Conservation (phyloP, 2,888 invertebrate genomes). For the Callyntrura guangdongensis region DNA sequence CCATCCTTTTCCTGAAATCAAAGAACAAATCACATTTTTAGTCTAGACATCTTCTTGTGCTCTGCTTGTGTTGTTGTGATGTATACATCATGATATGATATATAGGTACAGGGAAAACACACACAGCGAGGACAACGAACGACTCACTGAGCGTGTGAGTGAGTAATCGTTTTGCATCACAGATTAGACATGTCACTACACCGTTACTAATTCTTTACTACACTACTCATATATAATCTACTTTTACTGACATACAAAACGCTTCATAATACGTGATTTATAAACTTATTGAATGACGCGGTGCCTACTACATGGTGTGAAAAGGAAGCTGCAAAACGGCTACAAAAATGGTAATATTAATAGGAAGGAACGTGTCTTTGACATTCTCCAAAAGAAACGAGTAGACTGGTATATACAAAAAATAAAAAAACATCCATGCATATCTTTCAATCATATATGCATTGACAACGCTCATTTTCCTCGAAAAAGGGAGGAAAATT, state of each 20-base stretch:
- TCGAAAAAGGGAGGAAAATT: conserved; percentile 7
- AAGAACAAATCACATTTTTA: conserved; percentile 84
- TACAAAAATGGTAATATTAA: too few species aligned
- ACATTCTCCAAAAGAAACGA: too few species aligned
- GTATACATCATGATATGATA: background rate
- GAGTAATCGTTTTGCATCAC: conserved; percentile 73
- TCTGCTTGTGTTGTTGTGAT: background rate
- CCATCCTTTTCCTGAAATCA: conserved; percentile 91
- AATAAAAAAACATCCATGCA: conserved; percentile 1
- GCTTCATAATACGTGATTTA: background rate
- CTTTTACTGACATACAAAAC: background rate
- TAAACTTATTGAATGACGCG: background rate
- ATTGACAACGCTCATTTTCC: background rate
- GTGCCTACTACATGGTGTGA: too few species aligned
- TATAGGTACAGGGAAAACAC: background rate
- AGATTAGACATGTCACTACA: conserved; percentile 73
- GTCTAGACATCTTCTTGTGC: conserved; percentile 41
- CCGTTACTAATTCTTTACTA: conserved; percentile 11
- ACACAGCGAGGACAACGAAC: conserved; percentile 49
- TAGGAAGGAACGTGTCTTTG: too few species aligned
- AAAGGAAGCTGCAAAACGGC: too few species aligned
- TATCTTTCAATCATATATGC: background rate
- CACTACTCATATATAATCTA: conserved; percentile 17
- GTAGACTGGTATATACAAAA: background rate
- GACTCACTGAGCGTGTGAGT: conserved; percentile 62